phyloP scores from a whole-genome alignment of 2,113 vertebrate genomes.

The Chelonoidis abingdonii region DNA sequence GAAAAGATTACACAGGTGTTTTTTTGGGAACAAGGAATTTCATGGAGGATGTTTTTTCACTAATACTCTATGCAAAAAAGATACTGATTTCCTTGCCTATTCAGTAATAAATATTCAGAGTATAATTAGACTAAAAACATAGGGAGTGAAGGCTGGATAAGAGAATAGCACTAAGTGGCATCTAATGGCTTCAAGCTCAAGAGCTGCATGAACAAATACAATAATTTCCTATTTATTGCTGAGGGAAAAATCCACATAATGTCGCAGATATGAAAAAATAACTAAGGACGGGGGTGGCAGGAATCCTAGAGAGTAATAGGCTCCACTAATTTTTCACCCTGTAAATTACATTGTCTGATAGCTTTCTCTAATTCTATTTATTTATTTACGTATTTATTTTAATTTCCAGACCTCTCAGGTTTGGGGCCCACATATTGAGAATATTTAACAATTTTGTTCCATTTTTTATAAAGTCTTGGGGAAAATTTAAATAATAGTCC shows the following conservation, averaged over 20 bases:
- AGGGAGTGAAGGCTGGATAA: neutral
- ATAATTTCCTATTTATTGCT: fast-evolving
- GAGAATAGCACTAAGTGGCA: neutral
- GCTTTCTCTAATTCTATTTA: neutral
- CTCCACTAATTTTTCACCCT: neutral
- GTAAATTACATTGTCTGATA: neutral
- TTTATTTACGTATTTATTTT: neutral
- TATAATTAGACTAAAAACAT: neutral
- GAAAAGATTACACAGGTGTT: neutral
- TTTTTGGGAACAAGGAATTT: neutral
- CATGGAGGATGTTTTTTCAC: neutral
- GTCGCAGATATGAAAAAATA: neutral
- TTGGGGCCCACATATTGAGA: neutral
- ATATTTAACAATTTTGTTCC: neutral
- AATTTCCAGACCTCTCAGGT: neutral
- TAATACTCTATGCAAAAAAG: neutral
- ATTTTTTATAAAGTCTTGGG: neutral
- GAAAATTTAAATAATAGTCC: neutral
- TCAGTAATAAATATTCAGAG: neutral
- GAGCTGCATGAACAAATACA: neutral
- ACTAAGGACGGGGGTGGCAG: fast-evolving
- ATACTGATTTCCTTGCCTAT: neutral
- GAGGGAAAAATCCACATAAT: neutral
- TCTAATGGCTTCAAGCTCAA: neutral
- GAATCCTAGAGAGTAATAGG: neutral